Evolutionary conservation across 2,113 vertebrate genomes (phyloP).

Genomic region (Acinonyx jubatus): DNA sequence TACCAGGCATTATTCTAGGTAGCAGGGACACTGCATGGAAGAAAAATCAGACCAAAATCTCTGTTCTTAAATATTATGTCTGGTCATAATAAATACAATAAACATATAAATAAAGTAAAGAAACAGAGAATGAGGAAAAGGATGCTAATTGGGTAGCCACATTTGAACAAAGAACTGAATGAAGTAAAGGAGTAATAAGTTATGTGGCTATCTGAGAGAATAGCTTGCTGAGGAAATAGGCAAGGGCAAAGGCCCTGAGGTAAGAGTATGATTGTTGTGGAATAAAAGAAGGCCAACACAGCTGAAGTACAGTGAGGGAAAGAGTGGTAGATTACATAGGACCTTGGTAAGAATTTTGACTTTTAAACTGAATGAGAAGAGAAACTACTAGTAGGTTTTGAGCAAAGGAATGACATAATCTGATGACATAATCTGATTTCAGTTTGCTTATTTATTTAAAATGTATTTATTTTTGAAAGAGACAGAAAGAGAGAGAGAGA

Average conservation of each 20-base stretch:
- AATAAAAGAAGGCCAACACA: not conserved
- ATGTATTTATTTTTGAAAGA: no score
- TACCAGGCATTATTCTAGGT: not conserved
- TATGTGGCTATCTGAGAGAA: not conserved
- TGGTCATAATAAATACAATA: not conserved
- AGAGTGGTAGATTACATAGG: not conserved
- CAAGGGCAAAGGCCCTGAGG: not conserved
- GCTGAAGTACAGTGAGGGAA: not conserved
- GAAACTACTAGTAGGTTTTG: not conserved
- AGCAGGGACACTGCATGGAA: not conserved
- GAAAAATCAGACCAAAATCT: not conserved
- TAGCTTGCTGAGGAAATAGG: not conserved
- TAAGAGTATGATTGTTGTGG: not conserved
- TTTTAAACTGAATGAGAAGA: conserved; percentile 29
- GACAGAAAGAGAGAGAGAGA: no score
- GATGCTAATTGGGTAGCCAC: not conserved
- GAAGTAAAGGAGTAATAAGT: not conserved
- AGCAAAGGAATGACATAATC: not conserved
- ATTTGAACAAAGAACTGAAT: not conserved
- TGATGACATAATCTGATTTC: not conserved
- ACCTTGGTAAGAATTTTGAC: not conserved
- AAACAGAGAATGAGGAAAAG: conserved; percentile 9
- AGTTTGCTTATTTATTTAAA: no score
- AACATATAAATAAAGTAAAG: not conserved
- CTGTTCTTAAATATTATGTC: not conserved